Percentiles rank a stretch among this genome's conserved stretches.
Evolutionary conservation across 2,113 vertebrate genomes (phyloP).

Genomic region (Anser brachyrhynchus): DNA sequence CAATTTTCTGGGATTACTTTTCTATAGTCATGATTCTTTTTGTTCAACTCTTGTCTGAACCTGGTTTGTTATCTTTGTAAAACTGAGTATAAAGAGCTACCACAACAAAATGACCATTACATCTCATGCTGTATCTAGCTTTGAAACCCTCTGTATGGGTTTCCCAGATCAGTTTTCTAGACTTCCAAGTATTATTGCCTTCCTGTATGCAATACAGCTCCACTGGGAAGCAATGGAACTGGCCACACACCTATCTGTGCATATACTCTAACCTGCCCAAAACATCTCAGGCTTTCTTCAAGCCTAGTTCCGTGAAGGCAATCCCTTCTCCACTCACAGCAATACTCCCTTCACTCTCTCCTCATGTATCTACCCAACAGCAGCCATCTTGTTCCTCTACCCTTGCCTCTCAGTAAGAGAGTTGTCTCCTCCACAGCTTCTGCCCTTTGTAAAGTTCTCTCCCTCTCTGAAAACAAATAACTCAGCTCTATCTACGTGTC

Average conservation of each 20-base stretch:
- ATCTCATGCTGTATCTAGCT: rapidly evolving
- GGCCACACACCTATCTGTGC: not conserved
- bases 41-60: not conserved
- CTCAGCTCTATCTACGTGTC: not conserved
- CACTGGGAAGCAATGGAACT: not conserved
- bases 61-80: not conserved
- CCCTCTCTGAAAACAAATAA: not conserved
- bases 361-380: not conserved
- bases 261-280: not conserved
- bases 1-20: not conserved
- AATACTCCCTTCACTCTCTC: not conserved
- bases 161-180: not conserved
- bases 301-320: not conserved
- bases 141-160: not conserved
- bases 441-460: not conserved
- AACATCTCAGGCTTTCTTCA: not conserved
- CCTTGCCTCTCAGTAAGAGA: not conserved
- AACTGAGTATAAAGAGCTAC: not conserved
- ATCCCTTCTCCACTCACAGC: not conserved
- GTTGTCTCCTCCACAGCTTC: not conserved
- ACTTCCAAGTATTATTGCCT: not conserved
- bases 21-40: not conserved
- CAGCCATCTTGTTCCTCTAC: not conserved
- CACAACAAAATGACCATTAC: not conserved
- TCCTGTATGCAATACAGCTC: not conserved